Conservation (phyloP, 2,113 vertebrate species). For the Parus major region DNA sequence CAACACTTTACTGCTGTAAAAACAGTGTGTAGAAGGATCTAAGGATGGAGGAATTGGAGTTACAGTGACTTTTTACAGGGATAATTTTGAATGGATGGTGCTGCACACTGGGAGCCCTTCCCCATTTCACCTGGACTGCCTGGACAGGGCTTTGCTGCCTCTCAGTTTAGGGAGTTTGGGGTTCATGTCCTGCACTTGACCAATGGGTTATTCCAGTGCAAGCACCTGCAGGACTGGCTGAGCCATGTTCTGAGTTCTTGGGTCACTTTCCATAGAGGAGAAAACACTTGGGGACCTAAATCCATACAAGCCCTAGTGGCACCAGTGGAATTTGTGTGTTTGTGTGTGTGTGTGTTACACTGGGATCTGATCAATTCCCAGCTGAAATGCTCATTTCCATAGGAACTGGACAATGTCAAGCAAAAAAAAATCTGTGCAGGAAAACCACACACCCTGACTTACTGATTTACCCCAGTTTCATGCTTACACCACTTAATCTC, state of each 20-base stretch:
- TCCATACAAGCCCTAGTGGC: not conserved
- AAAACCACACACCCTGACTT: not conserved
- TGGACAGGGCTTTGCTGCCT: not conserved
- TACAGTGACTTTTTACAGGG: not conserved
- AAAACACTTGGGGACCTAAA: not conserved
- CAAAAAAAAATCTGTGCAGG: not conserved
- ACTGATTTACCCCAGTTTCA: not conserved
- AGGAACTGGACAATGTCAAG: not conserved
- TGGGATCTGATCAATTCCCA: not conserved
- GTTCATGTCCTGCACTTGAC: not conserved
- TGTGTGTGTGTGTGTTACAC: not conserved
- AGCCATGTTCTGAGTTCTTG: fast-evolving
- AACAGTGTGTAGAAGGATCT: not conserved
- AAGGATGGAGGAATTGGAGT: not conserved
- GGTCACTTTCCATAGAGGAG: not conserved
- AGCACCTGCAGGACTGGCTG: not conserved
- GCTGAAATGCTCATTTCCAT: not conserved
- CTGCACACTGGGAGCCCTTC: not conserved
- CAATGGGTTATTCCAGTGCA: not conserved
- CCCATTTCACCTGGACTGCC: not conserved
- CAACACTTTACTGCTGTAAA: not conserved
- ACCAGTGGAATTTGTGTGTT: not conserved
- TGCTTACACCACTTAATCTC: not conserved
- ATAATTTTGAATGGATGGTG: not conserved
- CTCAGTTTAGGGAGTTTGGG: not conserved